phyloP scores from a whole-genome alignment of 2,888 invertebrate species.

The Luffia ferchaultella region DNA sequence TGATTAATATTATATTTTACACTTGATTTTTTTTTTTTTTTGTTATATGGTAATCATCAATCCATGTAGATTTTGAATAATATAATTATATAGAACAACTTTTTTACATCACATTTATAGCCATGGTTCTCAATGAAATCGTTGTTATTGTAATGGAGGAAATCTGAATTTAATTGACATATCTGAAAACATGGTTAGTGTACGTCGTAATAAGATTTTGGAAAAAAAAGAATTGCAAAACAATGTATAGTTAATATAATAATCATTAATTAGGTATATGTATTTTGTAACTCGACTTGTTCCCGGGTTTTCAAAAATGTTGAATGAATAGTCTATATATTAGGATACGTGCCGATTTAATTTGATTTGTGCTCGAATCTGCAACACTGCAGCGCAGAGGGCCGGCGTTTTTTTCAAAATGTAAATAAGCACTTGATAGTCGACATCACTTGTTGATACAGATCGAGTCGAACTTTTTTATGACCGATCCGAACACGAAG shows the following conservation, averaged over 20 bases:
- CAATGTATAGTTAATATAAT: constrained; percentile 53
- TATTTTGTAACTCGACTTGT: constrained; percentile 62
- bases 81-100: not conserved
- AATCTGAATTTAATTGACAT: constrained; percentile 66
- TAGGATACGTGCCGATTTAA: constrained; percentile 40
- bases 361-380: constrained; percentile 47
- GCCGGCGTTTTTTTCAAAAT: too few species aligned
- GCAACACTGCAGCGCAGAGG: too few species aligned
- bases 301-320: constrained; percentile 54
- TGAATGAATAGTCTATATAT: constrained; percentile 31
- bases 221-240: constrained; percentile 51
- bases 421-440: too few species aligned
- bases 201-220: constrained; percentile 59
- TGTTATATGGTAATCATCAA: not conserved
- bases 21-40: too few species aligned
- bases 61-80: not conserved
- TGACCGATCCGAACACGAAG: too few species aligned
- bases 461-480: too few species aligned
- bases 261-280: constrained; percentile 62
- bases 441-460: too few species aligned
- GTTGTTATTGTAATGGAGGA: constrained; percentile 58
- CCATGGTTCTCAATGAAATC: constrained; percentile 36
- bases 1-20: too few species aligned
- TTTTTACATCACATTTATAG: not conserved
- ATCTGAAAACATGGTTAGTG: constrained; percentile 67